Conservation (phyloP, 2,113 vertebrate genomes). For the Boulengeromyrus knoepffleri region DNA sequence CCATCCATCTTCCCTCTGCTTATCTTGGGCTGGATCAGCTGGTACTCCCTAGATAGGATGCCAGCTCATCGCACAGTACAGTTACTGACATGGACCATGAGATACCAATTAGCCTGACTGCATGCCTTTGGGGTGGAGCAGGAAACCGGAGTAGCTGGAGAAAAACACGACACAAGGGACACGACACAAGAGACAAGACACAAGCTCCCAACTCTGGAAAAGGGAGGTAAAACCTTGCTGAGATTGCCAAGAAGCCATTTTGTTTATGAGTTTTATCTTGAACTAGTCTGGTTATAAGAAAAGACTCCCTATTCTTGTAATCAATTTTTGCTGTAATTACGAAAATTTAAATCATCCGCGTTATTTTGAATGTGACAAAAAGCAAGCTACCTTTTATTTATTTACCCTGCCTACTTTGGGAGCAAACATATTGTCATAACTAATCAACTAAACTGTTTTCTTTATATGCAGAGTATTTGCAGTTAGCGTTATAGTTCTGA, state of each 20-base stretch:
- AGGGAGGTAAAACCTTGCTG: neutral
- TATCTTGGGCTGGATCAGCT: neutral
- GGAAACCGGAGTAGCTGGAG: neutral
- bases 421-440: neutral
- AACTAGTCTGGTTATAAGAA: neutral
- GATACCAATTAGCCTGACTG: neutral
- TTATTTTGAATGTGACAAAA: neutral
- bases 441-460: neutral
- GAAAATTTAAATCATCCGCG: conserved; percentile 16
- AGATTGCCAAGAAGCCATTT: neutral
- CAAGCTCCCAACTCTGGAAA: neutral
- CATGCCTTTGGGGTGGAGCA: neutral
- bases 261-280: neutral
- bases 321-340: neutral
- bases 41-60: neutral
- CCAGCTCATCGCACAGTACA: neutral
- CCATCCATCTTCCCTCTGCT: neutral
- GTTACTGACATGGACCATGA: neutral
- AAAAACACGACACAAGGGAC: neutral
- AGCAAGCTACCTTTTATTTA: neutral
- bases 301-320: neutral
- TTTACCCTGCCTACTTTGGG: neutral
- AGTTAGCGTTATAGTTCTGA: neutral
- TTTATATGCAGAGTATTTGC: neutral
- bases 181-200: neutral